phyloP scores from a whole-genome alignment of 2,797 vertebrate species.

The Brachyrhaphis roseni region DNA sequence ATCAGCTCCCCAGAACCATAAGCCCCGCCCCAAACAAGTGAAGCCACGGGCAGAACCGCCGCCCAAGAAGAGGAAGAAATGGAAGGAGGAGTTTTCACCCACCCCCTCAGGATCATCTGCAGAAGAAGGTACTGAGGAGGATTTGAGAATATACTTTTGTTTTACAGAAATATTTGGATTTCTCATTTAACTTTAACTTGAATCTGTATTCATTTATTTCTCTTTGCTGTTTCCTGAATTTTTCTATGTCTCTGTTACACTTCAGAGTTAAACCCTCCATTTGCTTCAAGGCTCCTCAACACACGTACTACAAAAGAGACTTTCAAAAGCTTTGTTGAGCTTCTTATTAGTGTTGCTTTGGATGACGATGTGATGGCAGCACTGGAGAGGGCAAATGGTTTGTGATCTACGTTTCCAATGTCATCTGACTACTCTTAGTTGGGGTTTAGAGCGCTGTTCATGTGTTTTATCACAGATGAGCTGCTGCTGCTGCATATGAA shows the following conservation, averaged over 20 bases:
- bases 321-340: constrained; percentile 95
- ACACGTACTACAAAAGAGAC: constrained; percentile 98
- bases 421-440: not conserved
- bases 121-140: constrained; percentile 88
- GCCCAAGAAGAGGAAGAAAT: constrained; percentile 97
- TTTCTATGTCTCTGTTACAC: not conserved
- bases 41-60: constrained; percentile 94
- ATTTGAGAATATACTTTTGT: constrained; percentile 81
- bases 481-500: constrained; percentile 95
- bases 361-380: constrained; percentile 92
- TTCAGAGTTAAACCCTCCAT: constrained; percentile 85
- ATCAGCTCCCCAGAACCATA: constrained; percentile 72
- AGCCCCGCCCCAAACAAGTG: constrained; percentile 90
- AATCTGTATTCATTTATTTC: not conserved
- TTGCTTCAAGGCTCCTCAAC: constrained; percentile 90
- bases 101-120: constrained; percentile 89
- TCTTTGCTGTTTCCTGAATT: not conserved
- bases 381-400: constrained; percentile 93
- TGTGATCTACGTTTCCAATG: constrained; percentile 19
- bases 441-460: not conserved
- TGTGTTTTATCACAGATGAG: constrained; percentile 84
- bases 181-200: not conserved
- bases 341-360: constrained; percentile 91
- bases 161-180: constrained; percentile 8
- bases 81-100: constrained; percentile 94